Base-by-base conservation (phyloP, 2,888 invertebrate species). In the Falcaria lacertinaria region DNA sequence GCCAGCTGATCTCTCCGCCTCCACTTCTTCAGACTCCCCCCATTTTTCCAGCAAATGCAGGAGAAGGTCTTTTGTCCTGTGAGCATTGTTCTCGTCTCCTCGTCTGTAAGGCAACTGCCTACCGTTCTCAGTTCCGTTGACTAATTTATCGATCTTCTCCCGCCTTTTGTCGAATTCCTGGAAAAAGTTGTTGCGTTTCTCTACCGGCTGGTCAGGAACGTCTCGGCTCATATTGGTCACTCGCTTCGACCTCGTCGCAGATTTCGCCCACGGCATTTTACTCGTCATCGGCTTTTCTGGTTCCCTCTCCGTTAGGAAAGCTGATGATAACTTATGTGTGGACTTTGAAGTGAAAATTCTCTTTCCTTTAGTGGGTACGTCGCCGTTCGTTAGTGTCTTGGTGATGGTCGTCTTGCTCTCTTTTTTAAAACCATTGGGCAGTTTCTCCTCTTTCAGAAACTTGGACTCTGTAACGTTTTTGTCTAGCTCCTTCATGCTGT, bases 1-100 rank as follows among this genome's bases (percentile, higher is more conserved):
- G 14, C 89, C 90, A 2, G 92, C 87, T 48, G 91, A 84, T 52
- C 90, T 76, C 67, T 87, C 65, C 52, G 83, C 69, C 74, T 90
- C 62, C 57, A 80, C 66, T 74, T 85, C 86, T 60, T 77, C 85
- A 53, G 72, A 90, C n/a, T 92, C 93, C 36, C 94, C 94, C 93
- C 95, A 95, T 69, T 94, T 94, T 56, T 94, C 94, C 39, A 95
- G 74, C 44, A 96, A 84, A 68, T 94, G 93, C 19, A 95, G 70
- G 33, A 96, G 80, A 38, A 96, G 90, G 71, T 96, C 94, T 78
- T 96, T 95, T 16, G 95, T 94, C 39, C 92, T 91, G 49, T 92
- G 93, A 8, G 93, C 93, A 34, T 92, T 92, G 61, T 91, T 84
- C 48, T 89, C 89, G 45, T 89, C 89, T 0, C 84, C 86, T 43